Conservation (phyloP, 2,888 invertebrate species). For the Heliconius charithonia region DNA sequence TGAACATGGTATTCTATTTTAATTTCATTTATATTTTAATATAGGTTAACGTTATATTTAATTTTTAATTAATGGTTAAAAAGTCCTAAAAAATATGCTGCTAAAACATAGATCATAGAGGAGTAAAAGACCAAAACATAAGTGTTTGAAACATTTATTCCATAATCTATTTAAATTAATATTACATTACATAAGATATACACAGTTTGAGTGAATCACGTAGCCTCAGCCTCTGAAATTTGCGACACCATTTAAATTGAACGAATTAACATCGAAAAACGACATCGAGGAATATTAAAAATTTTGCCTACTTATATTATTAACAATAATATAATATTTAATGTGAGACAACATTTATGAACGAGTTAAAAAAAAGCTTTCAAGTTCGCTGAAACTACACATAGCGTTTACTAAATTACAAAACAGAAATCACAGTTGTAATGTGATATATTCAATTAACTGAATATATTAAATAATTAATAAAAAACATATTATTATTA, state of each 20-base stretch:
- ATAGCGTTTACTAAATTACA: not conserved
- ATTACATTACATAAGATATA: conserved; percentile 57
- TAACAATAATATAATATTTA: not conserved
- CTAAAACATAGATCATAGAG: not conserved
- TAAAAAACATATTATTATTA: not conserved
- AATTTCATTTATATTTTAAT: no score
- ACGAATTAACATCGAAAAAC: not conserved
- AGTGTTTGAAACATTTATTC: conserved; percentile 72
- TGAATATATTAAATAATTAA: conserved; percentile 1
- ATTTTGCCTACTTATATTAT: conserved; percentile 6
- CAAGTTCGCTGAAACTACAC: not conserved
- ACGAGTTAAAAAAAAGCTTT: not conserved
- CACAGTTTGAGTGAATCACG: conserved; percentile 51
- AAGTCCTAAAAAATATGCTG: no score
- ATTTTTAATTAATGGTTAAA: no score
- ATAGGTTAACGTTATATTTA: no score
- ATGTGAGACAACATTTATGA: conserved; percentile 6
- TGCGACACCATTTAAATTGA: conserved; percentile 5
- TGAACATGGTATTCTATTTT: no score
- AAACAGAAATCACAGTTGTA: not conserved
- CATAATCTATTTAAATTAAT: conserved; percentile 65
- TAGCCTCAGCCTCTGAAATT: conserved; percentile 49
- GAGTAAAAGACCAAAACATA: conserved; percentile 8
- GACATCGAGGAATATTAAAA: not conserved
- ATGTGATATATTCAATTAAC: not conserved